Conservation (phyloP, 1,140 invertebrate genomes). For the Vollenhovia emeryi region DNA sequence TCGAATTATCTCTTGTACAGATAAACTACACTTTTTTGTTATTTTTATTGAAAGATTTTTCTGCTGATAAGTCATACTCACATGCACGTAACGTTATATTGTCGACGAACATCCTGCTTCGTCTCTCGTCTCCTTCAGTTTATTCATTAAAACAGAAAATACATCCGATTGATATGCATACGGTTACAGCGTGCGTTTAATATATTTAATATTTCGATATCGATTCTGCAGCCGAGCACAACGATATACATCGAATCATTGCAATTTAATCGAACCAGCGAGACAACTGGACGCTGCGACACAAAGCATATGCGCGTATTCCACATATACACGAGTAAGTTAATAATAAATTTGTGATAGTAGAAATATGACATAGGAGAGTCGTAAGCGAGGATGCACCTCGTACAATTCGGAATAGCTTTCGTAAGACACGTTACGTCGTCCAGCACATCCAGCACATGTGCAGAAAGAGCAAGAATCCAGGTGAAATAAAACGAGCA, state of each 20-base stretch:
- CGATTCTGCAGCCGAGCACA: constrained; percentile 7
- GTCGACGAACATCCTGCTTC: neutral
- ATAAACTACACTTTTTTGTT: neutral
- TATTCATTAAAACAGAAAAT: constrained; percentile 7
- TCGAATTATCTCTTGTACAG: neutral
- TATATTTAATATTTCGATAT: constrained; percentile 59
- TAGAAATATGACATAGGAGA: neutral
- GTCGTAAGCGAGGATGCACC: neutral
- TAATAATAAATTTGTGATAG: constrained; percentile 44
- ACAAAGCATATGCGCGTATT: constrained; percentile 42
- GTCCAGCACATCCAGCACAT: neutral
- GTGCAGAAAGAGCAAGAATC: neutral
- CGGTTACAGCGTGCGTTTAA: constrained; percentile 21
- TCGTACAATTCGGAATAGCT: neutral
- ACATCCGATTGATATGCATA: neutral
- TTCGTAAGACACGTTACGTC: neutral
- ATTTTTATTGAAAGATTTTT: neutral
- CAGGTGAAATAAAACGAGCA: neutral
- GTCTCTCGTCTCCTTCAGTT: neutral
- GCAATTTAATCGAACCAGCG: constrained; percentile 49
- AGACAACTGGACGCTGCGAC: neutral
- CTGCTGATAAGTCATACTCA: neutral
- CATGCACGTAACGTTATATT: neutral
- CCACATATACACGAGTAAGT: neutral
- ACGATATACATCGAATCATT: constrained; percentile 30